A percentile compares a stretch with the other conserved stretches of the same genome.
Evolutionary conservation across 2,113 vertebrate species (phyloP).

Genomic region (Megaceryle torquata): DNA sequence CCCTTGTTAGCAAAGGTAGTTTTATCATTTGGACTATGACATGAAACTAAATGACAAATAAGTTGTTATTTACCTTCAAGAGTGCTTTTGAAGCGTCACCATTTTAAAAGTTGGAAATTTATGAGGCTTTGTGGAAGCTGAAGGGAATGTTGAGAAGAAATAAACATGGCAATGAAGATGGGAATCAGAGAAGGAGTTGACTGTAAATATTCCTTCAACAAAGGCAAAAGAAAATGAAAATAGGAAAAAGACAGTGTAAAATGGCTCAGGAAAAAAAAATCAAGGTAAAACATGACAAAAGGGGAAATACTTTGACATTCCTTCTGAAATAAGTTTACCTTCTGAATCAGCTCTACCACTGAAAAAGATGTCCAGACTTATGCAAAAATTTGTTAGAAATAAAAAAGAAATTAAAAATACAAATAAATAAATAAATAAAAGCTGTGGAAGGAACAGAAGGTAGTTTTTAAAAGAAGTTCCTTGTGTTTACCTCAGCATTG

Average conservation of each 20-base stretch:
- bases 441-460: background rate
- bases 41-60: background rate
- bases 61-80: accelerated
- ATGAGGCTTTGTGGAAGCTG: background rate
- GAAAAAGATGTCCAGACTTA: background rate
- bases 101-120: background rate
- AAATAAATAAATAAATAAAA: too few species aligned
- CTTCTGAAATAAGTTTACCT: background rate
- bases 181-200: background rate
- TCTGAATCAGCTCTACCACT: background rate
- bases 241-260: background rate
- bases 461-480: background rate
- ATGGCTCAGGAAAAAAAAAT: background rate
- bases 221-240: background rate
- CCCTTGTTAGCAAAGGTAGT: background rate
- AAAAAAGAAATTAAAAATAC: too few species aligned
- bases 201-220: background rate
- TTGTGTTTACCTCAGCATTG: background rate
- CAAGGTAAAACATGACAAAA: background rate
- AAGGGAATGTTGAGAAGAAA: background rate
- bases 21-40: background rate
- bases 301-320: background rate
- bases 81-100: background rate
- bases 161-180: background rate
- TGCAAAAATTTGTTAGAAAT: background rate